Conservation (phyloP, 2,888 invertebrate genomes). For the Strigamia maritima region DNA sequence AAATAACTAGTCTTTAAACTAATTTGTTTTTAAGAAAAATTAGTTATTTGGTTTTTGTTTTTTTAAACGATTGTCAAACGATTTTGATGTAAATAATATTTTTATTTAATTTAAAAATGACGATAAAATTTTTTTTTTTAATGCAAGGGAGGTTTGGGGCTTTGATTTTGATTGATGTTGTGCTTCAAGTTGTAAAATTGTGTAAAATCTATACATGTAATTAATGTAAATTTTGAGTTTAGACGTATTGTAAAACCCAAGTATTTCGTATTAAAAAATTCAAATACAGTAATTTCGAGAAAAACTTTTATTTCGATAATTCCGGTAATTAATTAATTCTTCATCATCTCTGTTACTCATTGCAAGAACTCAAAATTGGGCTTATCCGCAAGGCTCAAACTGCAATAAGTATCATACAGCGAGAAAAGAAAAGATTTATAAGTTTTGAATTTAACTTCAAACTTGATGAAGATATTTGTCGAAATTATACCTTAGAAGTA, state of each 20-base stretch:
- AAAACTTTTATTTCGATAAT: too few species aligned
- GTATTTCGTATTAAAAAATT: constrained; percentile 31
- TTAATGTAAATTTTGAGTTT: constrained; percentile 39
- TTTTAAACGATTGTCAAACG: too few species aligned
- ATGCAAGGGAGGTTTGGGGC: not conserved
- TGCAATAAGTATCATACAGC: too few species aligned
- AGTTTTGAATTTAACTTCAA: too few species aligned
- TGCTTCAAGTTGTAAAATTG: constrained; percentile 36
- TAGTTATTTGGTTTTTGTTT: not conserved
- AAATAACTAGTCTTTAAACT: constrained; percentile 12
- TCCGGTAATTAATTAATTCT: too few species aligned
- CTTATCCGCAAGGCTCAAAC: too few species aligned
- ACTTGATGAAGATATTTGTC: too few species aligned
- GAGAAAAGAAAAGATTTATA: too few species aligned
- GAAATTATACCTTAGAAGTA: too few species aligned
- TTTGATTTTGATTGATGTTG: constrained; percentile 21
- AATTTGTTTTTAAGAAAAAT: not conserved
- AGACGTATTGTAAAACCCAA: constrained; percentile 36
- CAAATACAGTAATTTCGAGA: not conserved
- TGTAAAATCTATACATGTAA: constrained; percentile 39
- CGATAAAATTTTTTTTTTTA: not conserved
- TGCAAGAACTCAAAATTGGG: too few species aligned
- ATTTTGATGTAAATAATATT: constrained; percentile 28
- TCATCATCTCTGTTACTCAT: too few species aligned
- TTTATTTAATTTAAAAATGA: not conserved